Conservation (phyloP, 2,888 invertebrate genomes). For the Mesorhabditis spiculigera region DNA sequence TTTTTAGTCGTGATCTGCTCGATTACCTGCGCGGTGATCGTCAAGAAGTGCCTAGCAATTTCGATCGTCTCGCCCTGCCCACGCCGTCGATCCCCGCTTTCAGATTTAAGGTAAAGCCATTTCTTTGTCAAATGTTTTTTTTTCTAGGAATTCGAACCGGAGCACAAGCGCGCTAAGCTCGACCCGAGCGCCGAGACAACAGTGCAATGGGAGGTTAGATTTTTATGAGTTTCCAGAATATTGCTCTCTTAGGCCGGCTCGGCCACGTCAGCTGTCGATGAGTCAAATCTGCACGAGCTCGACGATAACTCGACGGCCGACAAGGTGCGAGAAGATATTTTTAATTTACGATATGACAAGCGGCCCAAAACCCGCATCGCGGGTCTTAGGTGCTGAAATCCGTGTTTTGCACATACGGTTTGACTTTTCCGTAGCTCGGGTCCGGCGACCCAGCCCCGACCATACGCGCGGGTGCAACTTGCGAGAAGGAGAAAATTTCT, state of each 20-base stretch:
- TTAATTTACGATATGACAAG: background rate
- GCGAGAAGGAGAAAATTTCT: no score
- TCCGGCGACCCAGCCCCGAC: no score
- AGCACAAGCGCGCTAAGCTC: slow-evolving; percentile 25
- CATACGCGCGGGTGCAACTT: no score
- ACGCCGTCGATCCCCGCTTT: slow-evolving; percentile 33
- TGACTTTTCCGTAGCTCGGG: no score
- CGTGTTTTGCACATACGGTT: no score
- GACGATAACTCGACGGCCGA: slow-evolving; percentile 97
- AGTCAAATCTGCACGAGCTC: slow-evolving; percentile 70
- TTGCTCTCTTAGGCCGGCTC: background rate
- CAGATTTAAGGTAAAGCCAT: background rate
- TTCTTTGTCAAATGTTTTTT: background rate
- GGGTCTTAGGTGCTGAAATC: no score
- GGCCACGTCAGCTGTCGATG: no score
- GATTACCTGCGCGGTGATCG: slow-evolving; percentile 40
- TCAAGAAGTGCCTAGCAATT: slow-evolving; percentile 21
- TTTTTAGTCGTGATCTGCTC: slow-evolving; percentile 35
- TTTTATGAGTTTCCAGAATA: background rate
- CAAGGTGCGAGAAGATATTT: slow-evolving; percentile 73
- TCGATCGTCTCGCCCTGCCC: slow-evolving; percentile 27
- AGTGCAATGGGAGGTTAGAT: slow-evolving; percentile 12
- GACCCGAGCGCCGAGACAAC: slow-evolving; percentile 11
- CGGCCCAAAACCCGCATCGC: no score
- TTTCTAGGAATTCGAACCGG: slow-evolving; percentile 17